phyloP scores from a whole-genome alignment of 1,140 invertebrate species.

The Drosophila equinoxialis region DNA sequence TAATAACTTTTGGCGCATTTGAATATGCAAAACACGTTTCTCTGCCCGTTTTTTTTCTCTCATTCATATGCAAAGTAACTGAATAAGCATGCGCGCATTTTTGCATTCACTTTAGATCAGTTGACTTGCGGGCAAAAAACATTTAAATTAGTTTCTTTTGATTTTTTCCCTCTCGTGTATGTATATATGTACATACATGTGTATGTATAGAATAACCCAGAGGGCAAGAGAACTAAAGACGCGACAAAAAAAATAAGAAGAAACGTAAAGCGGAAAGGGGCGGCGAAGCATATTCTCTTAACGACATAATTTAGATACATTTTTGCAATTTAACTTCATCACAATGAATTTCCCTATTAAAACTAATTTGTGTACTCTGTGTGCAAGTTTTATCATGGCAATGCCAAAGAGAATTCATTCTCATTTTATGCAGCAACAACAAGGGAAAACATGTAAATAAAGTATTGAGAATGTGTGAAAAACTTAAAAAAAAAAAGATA shows the following conservation, averaged over 20 bases:
- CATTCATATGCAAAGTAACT: slow-evolving; percentile 9
- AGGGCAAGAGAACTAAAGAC: not conserved
- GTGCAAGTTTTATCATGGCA: not conserved
- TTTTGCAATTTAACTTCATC: slow-evolving; percentile 10
- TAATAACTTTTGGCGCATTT: not conserved
- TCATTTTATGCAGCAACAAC: too few relatives aligned
- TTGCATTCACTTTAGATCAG: slow-evolving; percentile 6
- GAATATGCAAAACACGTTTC: slow-evolving; percentile 14
- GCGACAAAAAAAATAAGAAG: not conserved
- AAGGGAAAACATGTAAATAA: too few relatives aligned
- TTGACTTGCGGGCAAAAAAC: slow-evolving; percentile 16
- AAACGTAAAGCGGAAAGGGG: not conserved
- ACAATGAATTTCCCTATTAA: slow-evolving; percentile 14
- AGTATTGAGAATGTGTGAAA: too few relatives aligned
- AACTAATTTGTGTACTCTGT: slow-evolving; percentile 6
- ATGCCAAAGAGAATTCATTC: not conserved
- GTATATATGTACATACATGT: too few relatives aligned
- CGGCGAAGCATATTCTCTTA: not conserved
- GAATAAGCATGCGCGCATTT: slow-evolving; percentile 9
- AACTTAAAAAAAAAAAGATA: too few relatives aligned
- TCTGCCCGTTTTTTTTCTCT: not conserved
- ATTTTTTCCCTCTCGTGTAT: not conserved
- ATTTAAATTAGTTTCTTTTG: slow-evolving; percentile 12
- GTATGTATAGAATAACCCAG: slow-evolving; percentile 6
- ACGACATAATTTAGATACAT: slow-evolving; percentile 10